Conservation (phyloP, 2,113 vertebrate species). For the Phyllostomus hastatus region DNA sequence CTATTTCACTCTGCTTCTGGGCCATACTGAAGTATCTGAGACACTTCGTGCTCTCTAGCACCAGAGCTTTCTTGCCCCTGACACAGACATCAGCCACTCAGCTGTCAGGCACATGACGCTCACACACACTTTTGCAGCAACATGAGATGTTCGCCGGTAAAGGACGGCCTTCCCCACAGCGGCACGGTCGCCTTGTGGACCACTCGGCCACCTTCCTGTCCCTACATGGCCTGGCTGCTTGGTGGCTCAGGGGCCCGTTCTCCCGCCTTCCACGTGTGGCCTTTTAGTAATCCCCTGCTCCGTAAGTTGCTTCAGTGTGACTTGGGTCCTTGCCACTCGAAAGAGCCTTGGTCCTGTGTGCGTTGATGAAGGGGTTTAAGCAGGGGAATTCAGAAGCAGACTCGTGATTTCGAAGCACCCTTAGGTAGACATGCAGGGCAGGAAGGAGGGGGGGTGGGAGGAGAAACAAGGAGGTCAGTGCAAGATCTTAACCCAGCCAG, state of each 20-base stretch:
- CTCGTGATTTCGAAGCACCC: not conserved
- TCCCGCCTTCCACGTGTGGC: not conserved
- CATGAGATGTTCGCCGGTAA: not conserved
- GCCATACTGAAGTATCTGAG: not conserved
- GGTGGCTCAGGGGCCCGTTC: not conserved
- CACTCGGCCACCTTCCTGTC: not conserved
- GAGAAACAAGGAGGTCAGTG: not conserved
- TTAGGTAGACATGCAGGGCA: not conserved
- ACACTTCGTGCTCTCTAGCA: not conserved
- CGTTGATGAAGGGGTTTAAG: not conserved
- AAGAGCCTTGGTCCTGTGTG: not conserved
- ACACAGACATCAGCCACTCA: not conserved
- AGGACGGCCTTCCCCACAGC: not conserved
- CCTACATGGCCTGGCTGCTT: not conserved
- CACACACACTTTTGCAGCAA: not conserved
- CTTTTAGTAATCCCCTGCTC: not conserved
- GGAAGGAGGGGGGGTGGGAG: not conserved
- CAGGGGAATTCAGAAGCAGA: not conserved
- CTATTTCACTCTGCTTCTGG: not conserved
- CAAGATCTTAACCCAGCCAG: not conserved
- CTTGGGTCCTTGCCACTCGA: not conserved
- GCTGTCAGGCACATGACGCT: not conserved
- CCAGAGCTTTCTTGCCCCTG: not conserved
- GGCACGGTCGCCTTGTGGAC: not conserved
- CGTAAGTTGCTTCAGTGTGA: not conserved